These are phyloP conservation scores for Epicampocera succincta DNA, from an alignment of 2,888 invertebrate genomes.

Conservation along the genomic window DNA sequence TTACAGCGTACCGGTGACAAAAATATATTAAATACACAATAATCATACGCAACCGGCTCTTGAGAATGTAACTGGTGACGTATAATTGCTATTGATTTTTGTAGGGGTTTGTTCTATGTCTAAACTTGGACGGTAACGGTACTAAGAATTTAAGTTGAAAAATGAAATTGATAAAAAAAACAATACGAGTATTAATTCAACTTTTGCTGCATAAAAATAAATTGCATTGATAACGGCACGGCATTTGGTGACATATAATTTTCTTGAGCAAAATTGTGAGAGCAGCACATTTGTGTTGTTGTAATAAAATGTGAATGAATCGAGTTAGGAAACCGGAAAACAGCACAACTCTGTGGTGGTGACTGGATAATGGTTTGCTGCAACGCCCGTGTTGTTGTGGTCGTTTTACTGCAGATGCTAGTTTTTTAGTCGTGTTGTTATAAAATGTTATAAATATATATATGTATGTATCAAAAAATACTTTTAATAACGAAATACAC, in stretches of 20 bases:
- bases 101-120: neutral
- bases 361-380: constrained; percentile 4
- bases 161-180: too few relatives aligned
- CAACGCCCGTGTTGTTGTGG: neutral
- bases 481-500: neutral
- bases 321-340: constrained; percentile 19
- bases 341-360: constrained; percentile 18
- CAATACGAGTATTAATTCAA: neutral
- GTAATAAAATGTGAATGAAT: constrained; percentile 10
- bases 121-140: neutral
- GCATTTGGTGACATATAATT: neutral
- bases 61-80: neutral
- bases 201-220: neutral
- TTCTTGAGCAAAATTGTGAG: neutral
- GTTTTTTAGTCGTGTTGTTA: neutral
- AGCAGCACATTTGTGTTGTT: neutral
- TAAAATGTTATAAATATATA: constrained; percentile 8
- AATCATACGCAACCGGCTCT: constrained; percentile 36
- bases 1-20: constrained; percentile 19
- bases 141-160: neutral
- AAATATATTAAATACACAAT: neutral
- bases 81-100: constrained; percentile 41
- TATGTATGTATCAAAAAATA: neutral
- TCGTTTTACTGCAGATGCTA: neutral
- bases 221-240: constrained; percentile 5